Evolutionary conservation across 1,140 invertebrate species (phyloP).

Genomic region (Diorhabda sublineata): DNA sequence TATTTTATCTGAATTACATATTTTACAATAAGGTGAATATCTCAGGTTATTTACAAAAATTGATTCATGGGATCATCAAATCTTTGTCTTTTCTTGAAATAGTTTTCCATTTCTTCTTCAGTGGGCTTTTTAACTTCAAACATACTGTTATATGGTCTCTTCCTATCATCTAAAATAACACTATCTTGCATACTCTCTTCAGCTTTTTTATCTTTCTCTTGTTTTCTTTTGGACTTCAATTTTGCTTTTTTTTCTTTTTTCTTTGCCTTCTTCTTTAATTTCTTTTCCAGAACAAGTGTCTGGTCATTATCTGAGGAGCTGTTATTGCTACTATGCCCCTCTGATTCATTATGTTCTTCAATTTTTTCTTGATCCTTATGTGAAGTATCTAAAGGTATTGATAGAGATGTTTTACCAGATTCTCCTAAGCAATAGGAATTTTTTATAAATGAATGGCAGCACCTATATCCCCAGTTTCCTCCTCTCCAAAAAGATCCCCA

Average conservation of each 20-base stretch:
- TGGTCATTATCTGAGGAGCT: constrained; percentile 31
- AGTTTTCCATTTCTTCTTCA: constrained; percentile 92
- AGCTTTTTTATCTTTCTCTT: constrained; percentile 53
- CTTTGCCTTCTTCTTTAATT: constrained; percentile 49
- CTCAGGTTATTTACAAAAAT: constrained; percentile 48
- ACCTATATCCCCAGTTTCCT: constrained; percentile 93
- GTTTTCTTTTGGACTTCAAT: constrained; percentile 55
- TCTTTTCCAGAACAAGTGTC: not conserved
- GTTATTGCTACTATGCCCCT: constrained; percentile 16
- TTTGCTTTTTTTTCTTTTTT: constrained; percentile 68
- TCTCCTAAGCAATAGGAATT: constrained; percentile 86
- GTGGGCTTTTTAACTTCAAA: constrained; percentile 77
- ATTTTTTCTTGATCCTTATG: constrained; percentile 38
- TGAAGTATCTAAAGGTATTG: constrained; percentile 26
- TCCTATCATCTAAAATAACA: constrained; percentile 75
- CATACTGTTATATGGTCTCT: constrained; percentile 89
- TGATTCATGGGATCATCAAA: constrained; percentile 90
- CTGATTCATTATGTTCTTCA: not conserved
- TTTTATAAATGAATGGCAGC: constrained; percentile 92
- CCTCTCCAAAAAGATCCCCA: constrained; percentile 95
- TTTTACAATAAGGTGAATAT: not conserved
- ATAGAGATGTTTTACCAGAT: constrained; percentile 55
- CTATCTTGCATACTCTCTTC: constrained; percentile 61
- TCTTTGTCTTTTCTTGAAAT: constrained; percentile 76
- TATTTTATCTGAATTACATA: too few species aligned